Evolutionary conservation across 2,888 invertebrate genomes (phyloP).

Genomic region (Drosophila ustulata): DNA sequence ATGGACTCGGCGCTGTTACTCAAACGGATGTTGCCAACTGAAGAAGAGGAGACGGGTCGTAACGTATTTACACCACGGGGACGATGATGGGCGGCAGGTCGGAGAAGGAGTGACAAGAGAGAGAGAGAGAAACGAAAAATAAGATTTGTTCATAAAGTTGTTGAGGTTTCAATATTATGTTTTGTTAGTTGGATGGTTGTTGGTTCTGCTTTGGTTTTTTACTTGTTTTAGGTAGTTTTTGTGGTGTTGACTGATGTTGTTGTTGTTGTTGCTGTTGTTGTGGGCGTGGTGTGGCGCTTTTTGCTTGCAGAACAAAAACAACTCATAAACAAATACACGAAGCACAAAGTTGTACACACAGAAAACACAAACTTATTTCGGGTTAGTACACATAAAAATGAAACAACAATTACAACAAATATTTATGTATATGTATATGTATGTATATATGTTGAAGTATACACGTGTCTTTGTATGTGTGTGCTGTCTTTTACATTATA

Average conservation of each 20-base stretch:
- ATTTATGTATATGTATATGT: slow-evolving; percentile 18
- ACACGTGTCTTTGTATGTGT: slow-evolving; percentile 23
- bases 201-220: slow-evolving; percentile 18
- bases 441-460: slow-evolving; percentile 18
- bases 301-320: slow-evolving; percentile 27
- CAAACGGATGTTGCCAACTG: slow-evolving; percentile 87
- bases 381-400: slow-evolving; percentile 36
- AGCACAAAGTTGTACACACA: slow-evolving; percentile 31
- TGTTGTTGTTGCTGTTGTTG: slow-evolving; percentile 30
- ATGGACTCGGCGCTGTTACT: slow-evolving; percentile 88
- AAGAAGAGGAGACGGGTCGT: slow-evolving; percentile 21
- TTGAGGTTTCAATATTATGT: slow-evolving; percentile 14
- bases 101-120: slow-evolving; percentile 13
- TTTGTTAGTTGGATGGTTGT: slow-evolving; percentile 35
- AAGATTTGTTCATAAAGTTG: slow-evolving; percentile 40
- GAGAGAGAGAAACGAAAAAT: slow-evolving; percentile 48
- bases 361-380: slow-evolving; percentile 27
- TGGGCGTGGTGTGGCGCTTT: slow-evolving; percentile 25
- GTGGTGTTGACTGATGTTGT: slow-evolving; percentile 9
- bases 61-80: slow-evolving; percentile 27
- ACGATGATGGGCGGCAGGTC: slow-evolving; percentile 9
- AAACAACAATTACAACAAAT: slow-evolving; percentile 55
- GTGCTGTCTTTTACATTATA: slow-evolving; percentile 17
- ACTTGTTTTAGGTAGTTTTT: slow-evolving; percentile 9
- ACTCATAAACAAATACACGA: slow-evolving; percentile 32